phyloP scores from a whole-genome alignment of 1,140 invertebrate genomes.

The Eubasilissa regina region DNA sequence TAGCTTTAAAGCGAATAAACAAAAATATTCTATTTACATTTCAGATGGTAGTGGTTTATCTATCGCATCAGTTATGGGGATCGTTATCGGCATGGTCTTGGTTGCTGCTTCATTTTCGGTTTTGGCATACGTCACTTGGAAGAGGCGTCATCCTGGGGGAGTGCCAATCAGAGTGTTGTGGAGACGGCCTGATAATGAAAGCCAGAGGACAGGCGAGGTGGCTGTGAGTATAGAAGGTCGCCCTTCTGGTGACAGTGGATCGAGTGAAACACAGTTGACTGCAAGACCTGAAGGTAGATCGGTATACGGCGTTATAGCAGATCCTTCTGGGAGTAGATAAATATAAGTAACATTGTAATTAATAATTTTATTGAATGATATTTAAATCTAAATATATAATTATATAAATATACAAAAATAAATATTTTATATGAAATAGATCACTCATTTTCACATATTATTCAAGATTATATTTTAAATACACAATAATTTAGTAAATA shows the following conservation, averaged over 20 bases:
- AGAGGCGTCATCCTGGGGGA: not conserved
- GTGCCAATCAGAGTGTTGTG: not conserved
- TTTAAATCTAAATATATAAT: no score
- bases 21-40: slow-evolving; percentile 20
- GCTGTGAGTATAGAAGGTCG: slow-evolving; percentile 18
- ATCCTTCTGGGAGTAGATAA: no score
- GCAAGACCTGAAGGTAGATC: not conserved
- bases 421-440: no score
- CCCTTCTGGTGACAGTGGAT: slow-evolving; percentile 38
- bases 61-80: slow-evolving; percentile 49
- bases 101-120: slow-evolving; percentile 5
- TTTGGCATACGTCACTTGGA: slow-evolving; percentile 45
- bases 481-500: no score
- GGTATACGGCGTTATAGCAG: not conserved
- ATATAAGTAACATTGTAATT: no score
- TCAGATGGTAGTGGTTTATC: slow-evolving; percentile 44
- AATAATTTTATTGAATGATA: no score
- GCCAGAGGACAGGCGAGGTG: not conserved
- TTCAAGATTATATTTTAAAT: no score
- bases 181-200: not conserved
- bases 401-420: no score
- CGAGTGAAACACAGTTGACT: slow-evolving; percentile 41
- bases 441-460: no score
- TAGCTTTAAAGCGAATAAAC: no score
- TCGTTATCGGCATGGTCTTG: slow-evolving; percentile 45